Evolutionary conservation across 2,113 vertebrate species (phyloP), one percentile per base, ranked within the genome.

Genomic region (Nothobranchius kuhntae): DNA sequence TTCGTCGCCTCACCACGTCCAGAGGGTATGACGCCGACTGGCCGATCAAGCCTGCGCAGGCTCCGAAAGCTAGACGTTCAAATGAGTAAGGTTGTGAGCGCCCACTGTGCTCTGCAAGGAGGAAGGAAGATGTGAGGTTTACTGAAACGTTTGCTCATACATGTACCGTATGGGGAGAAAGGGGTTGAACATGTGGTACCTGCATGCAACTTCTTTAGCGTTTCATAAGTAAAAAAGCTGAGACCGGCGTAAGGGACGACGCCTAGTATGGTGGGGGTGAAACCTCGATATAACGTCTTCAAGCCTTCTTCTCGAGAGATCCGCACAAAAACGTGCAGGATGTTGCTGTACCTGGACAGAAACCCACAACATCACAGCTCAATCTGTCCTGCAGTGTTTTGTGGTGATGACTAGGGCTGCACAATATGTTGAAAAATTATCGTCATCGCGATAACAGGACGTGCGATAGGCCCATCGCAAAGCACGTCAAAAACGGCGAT

Each of bases 171-270:
- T 21, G 21, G 21, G 0, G 5, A 46, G 30, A 55, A 26, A 24
- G 7, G 0, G 14, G 13, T 11, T 0, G 36, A 13, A 24, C 12
- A 38, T 1, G 50, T 42, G 7, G 7, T 90, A 99, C 98, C 98
- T 90, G 93, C 89, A 0, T 99, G 97, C 0, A 95, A 8, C 55
- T 95, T 98, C 88, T 99, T 99, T 14, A 98, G 83, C 0, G 96
- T 95, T 91, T 99, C 98, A 0, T 98, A 99, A 51, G 97, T 99
- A 81, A 96, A 99, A 89, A 99, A 99, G 86, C 97, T 99, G 57
- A 99, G 95, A 3, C 98, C 98, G 0, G 98, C 96, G 0, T 99
- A 99, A 0, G 97, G 96, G 40, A 98, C 88, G 21, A 99, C 96
- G 0, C 98, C 98, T 15, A 99, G 86, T 54, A 99, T 94, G 6